Conservation (phyloP, 2,797 vertebrate genomes). For the Novumbra hubbsi region DNA sequence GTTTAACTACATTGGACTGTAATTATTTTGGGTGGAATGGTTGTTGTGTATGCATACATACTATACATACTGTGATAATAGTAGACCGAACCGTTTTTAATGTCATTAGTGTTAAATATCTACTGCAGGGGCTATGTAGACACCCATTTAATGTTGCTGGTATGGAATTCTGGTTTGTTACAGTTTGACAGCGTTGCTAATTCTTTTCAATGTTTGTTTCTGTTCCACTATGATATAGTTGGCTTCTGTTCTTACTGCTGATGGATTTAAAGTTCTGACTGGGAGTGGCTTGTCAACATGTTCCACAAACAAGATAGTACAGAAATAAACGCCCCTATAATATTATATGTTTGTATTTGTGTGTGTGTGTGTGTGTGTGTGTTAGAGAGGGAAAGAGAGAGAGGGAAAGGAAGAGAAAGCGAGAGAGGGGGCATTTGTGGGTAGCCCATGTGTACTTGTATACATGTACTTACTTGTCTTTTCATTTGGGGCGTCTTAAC, state of each 20-base stretch:
- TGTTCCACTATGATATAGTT: constrained; percentile 24
- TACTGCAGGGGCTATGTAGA: constrained; percentile 20
- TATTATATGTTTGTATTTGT: constrained; percentile 21
- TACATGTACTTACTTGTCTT: not conserved
- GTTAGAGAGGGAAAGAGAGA: constrained; percentile 2
- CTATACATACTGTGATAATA: not conserved
- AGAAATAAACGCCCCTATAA: constrained; percentile 23
- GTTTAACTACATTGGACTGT: constrained; percentile 8
- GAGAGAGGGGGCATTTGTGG: constrained; percentile 1
- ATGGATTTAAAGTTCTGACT: constrained; percentile 31
- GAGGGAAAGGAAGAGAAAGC: constrained; percentile 8
- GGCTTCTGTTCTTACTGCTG: constrained; percentile 2
- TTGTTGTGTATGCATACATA: constrained; percentile 9
- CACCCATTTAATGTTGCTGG: constrained; percentile 30
- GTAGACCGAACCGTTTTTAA: not conserved
- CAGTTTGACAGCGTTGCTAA: constrained; percentile 3
- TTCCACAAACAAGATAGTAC: constrained; percentile 9
- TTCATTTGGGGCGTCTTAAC: not conserved
- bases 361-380: constrained; percentile 9
- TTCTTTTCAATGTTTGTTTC: constrained; percentile 6
- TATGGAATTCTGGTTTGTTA: constrained; percentile 11
- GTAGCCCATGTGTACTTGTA: not conserved
- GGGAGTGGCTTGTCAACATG: constrained; percentile 18
- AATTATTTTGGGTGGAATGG: not conserved
- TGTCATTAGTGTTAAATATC: not conserved